Evolutionary conservation across 2,888 invertebrate genomes (phyloP).

Genomic region (Neoitamus cyanurus): DNA sequence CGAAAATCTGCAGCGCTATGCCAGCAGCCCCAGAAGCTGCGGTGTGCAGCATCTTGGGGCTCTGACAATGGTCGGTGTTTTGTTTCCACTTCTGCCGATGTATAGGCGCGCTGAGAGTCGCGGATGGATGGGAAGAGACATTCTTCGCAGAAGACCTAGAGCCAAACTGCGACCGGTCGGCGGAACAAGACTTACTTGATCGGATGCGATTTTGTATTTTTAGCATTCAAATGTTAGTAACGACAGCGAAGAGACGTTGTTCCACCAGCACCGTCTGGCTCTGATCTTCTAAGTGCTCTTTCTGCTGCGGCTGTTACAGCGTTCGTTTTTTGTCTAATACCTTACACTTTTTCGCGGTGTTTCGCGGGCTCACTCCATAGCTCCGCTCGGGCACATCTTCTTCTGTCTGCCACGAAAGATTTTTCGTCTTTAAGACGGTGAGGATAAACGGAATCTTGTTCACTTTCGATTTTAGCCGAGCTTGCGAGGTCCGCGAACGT

Average conservation of each 20-base stretch:
- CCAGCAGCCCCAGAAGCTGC: neutral
- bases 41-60: neutral
- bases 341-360: neutral
- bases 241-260: slow-evolving; percentile 66
- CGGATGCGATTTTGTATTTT: slow-evolving; percentile 64
- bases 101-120: neutral
- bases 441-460: slow-evolving; percentile 32
- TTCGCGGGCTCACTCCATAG: neutral
- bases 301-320: neutral
- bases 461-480: slow-evolving; percentile 48
- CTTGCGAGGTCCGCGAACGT: slow-evolving; percentile 3
- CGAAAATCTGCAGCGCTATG: neutral
- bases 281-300: slow-evolving; percentile 19
- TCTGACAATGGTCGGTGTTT: neutral
- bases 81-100: slow-evolving; percentile 8
- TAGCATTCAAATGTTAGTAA: slow-evolving; percentile 67
- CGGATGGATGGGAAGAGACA: slow-evolving; percentile 40
- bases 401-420: neutral
- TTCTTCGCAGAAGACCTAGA: slow-evolving; percentile 43
- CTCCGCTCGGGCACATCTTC: slow-evolving; percentile 1
- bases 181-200: slow-evolving; percentile 55
- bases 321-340: slow-evolving; percentile 11
- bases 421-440: slow-evolving; percentile 37
- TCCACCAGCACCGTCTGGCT: slow-evolving; percentile 47
- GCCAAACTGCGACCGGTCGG: neutral